phyloP scores from a whole-genome alignment of 2,113 vertebrate species.

The Marmota flaviventris region DNA sequence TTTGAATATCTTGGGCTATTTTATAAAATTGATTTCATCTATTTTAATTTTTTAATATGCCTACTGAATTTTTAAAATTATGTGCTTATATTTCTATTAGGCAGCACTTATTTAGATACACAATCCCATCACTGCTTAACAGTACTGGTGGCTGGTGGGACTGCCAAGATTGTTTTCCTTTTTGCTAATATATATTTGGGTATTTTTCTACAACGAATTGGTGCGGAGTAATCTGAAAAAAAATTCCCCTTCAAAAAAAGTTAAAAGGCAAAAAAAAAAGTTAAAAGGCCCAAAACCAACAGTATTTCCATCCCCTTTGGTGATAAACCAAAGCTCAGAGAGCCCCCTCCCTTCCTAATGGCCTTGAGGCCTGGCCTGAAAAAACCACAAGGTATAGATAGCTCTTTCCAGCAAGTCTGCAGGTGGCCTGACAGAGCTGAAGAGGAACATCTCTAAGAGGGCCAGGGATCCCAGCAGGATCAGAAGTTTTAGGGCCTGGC shows the following conservation, averaged over 20 bases:
- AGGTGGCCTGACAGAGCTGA: not conserved
- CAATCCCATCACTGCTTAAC: not conserved
- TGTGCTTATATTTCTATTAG: not conserved
- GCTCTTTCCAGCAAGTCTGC: constrained; percentile 9
- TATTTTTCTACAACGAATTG: constrained; percentile 40
- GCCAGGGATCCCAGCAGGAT: not conserved
- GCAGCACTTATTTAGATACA: not conserved
- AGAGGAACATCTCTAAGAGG: constrained; percentile 12
- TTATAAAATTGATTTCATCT: not conserved
- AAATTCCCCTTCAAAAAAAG: constrained; percentile 22
- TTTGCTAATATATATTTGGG: constrained; percentile 33
- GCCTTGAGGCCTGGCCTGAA: not conserved
- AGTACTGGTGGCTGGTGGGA: not conserved
- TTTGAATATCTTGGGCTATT: not conserved
- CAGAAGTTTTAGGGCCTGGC: not conserved
- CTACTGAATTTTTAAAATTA: constrained; percentile 27
- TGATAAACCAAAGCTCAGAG: not conserved
- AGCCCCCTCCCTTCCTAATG: not conserved
- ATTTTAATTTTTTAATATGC: not conserved
- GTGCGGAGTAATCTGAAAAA: not conserved
- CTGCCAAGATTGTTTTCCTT: constrained; percentile 49
- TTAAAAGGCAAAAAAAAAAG: constrained; percentile 5
- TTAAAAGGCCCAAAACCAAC: not conserved
- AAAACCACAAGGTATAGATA: not conserved
- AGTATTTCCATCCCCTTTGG: not conserved